Conservation (phyloP, 2,797 vertebrate genomes). For the Morelia viridis region DNA sequence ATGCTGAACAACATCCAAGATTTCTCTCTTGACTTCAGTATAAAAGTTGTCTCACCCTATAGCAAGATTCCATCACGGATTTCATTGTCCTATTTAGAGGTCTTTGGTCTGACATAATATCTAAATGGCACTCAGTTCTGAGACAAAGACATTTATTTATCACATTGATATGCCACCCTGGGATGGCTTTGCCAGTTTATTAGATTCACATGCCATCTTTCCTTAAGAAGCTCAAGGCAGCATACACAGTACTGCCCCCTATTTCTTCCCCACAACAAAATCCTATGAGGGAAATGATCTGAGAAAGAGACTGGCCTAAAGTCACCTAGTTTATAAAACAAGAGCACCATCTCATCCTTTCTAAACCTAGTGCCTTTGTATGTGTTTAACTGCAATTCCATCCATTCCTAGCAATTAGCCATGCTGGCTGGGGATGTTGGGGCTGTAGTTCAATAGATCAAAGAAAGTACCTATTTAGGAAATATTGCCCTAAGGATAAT, state of each 20-base stretch:
- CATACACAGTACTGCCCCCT: not conserved
- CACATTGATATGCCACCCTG: not conserved
- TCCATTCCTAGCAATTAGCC: not conserved
- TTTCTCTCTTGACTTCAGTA: conserved; percentile 8
- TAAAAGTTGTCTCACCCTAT: not conserved
- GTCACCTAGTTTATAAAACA: not conserved
- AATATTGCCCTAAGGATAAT: not conserved
- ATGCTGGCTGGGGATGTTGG: not conserved
- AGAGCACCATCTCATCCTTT: not conserved
- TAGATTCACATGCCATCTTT: not conserved
- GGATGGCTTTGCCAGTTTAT: not conserved
- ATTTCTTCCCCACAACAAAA: not conserved
- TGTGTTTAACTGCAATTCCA: not conserved
- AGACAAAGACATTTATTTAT: conserved; percentile 15
- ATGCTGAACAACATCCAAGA: conserved; percentile 1
- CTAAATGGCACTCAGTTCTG: not conserved
- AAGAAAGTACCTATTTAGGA: not conserved
- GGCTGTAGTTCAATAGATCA: not conserved
- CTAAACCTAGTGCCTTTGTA: not conserved
- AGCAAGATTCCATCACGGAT: not conserved
- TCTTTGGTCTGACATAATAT: not conserved
- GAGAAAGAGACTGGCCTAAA: not conserved
- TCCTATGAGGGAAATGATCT: not conserved
- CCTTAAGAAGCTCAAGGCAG: not conserved
- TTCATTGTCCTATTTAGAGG: not conserved